Evolutionary conservation across 2,888 invertebrate species (phyloP), one percentile per base, ranked within the genome.

Genomic region (Suillia variegata): DNA sequence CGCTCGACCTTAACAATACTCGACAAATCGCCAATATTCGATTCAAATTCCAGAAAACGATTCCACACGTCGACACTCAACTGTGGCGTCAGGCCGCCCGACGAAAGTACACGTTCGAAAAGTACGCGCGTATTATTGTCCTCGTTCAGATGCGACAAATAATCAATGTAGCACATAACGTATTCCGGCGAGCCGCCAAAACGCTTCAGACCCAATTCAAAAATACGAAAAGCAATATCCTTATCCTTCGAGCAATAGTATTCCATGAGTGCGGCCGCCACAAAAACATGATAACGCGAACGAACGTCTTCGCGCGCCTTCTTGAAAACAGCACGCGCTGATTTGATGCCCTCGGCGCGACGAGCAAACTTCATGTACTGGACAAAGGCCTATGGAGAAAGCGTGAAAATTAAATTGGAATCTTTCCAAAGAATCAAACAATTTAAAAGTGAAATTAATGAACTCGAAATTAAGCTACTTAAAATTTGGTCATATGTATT

Each of bases 311-410:
- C 98, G 20, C 99, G 85, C 0, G 98, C 98, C 67, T 93, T 86
- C 80, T 98, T 98, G 80, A 99, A 99, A 13, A 99, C 93, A 0
- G 89, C 88, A 71, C 99, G 84, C 0, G 98, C 98, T 0, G 97
- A 92, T 82, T 98, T 98, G 67, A 99, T 98, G 21, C 99, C 99
- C 80, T 99, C 98, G 0, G 98, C 96, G 53, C 99, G 85, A 13
- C 99, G 85, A 0, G 96, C 93, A 80, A 99, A 99, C 84, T 98
- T 97, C 98, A 99, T 99, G 78, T 98, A 97, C 78, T 99, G 99
- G 15, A 99, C 94, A 78, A 95, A 99, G 0, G 95, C 94, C 88
- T 94, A 73, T 6, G 77, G 49, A n/a, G 59, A 52, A 54, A 38
- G 52, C 15, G 17, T 13, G 26, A 31, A 33, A 51, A 1, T 10